Conservation (phyloP, 2,797 vertebrate species). For the Linurgus olivaceus region DNA sequence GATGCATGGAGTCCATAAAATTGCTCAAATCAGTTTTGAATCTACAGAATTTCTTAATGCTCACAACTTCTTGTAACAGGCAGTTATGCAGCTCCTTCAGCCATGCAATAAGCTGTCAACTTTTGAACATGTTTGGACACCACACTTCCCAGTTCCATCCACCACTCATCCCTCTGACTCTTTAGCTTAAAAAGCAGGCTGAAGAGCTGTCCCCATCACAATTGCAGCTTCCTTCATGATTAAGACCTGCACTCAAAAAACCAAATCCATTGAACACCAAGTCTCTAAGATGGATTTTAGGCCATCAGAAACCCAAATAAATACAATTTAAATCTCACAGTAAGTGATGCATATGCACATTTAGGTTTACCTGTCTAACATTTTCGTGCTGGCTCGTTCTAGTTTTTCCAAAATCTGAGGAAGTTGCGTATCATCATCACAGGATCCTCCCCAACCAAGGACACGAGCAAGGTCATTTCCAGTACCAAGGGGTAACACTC, state of each 20-base stretch:
- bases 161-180: not conserved
- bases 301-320: not conserved
- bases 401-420: constrained; percentile 97
- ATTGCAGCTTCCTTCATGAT: not conserved
- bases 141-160: not conserved
- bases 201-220: not conserved
- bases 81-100: not conserved
- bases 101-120: not conserved
- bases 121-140: not conserved
- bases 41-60: not conserved
- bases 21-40: not conserved
- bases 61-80: not conserved
- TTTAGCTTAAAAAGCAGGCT: not conserved
- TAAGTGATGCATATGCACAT: not conserved
- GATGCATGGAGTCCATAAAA: not conserved
- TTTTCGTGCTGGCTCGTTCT: constrained; percentile 97
- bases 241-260: not conserved
- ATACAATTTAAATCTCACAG: not conserved
- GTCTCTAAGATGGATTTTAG: not conserved
- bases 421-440: constrained; percentile 95
- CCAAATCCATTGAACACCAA: not conserved
- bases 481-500: constrained; percentile 92
- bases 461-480: constrained; percentile 97
- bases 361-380: constrained; percentile 89
- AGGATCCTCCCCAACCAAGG: constrained; percentile 95